Percentiles rank a stretch among this genome's conserved stretches.
Evolutionary conservation across 2,113 vertebrate genomes (phyloP).

Genomic region (Sylvicapra grimmia): DNA sequence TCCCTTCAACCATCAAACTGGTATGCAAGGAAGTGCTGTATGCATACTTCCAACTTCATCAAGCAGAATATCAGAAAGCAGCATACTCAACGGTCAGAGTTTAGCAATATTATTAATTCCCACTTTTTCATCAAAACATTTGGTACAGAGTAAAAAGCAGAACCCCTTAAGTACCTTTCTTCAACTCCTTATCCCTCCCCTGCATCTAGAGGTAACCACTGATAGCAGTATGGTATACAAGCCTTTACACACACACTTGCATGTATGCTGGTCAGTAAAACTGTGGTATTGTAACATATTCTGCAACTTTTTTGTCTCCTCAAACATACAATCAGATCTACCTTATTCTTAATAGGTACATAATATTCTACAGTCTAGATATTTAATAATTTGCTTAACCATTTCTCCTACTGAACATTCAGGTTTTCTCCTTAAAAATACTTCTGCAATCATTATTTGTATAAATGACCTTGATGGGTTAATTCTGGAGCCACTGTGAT

Average conservation of each 20-base stretch:
- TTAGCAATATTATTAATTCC: not conserved
- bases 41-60: not conserved
- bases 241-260: not conserved
- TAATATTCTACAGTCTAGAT: not conserved
- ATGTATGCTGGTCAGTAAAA: not conserved
- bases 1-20: not conserved
- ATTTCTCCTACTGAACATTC: not conserved
- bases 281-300: not conserved
- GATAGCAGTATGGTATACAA: not conserved
- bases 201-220: not conserved
- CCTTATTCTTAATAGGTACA: not conserved
- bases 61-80: not conserved
- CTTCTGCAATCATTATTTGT: not conserved
- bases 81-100: not conserved
- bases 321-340: not conserved
- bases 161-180: not conserved
- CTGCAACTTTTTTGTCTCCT: not conserved
- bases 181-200: not conserved
- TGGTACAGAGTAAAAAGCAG: not conserved
- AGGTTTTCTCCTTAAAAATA: not conserved
- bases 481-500: not conserved
- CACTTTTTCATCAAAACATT: not conserved
- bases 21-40: not conserved
- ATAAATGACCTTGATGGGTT: not conserved
- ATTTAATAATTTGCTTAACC: not conserved